phyloP scores from a whole-genome alignment of 2,797 vertebrate genomes.

The Jordanella pulchra region DNA sequence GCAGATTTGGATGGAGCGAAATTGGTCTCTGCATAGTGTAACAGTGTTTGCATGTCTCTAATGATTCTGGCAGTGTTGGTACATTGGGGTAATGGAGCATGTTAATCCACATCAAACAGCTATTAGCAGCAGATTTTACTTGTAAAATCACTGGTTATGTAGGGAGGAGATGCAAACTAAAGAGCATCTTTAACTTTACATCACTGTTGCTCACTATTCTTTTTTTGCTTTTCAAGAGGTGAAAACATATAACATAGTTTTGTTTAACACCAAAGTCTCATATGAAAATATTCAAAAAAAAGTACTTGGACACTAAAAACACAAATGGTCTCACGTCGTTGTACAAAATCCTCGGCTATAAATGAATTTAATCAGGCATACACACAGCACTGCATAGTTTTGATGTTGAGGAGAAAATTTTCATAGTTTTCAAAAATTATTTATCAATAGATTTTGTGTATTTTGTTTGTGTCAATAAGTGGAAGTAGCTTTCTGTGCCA shows the following conservation, averaged over 20 bases:
- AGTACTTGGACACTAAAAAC: no score
- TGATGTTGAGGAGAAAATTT: neutral
- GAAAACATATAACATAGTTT: neutral
- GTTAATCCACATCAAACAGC: constrained; percentile 79
- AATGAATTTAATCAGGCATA: neutral
- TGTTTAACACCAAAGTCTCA: constrained; percentile 11
- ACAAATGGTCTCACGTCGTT: no score
- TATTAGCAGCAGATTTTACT: constrained; percentile 71
- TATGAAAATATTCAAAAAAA: constrained; percentile 2
- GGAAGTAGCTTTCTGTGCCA: neutral
- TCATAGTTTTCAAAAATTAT: neutral
- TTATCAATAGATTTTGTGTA: neutral
- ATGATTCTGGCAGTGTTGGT: constrained; percentile 74
- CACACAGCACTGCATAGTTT: neutral
- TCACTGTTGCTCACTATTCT: neutral
- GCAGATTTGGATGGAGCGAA: constrained; percentile 63
- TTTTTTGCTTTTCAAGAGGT: constrained; percentile 9
- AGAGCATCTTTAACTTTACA: constrained; percentile 17
- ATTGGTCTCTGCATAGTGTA: constrained; percentile 52
- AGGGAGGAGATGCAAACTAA: constrained; percentile 35
- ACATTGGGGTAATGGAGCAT: constrained; percentile 78
- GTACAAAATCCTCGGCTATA: neutral
- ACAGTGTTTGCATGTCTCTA: constrained; percentile 47
- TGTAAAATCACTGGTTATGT: constrained; percentile 49
- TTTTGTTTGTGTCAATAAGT: neutral